Conservation (phyloP, 2,797 vertebrate genomes). For the Sparus aurata region DNA sequence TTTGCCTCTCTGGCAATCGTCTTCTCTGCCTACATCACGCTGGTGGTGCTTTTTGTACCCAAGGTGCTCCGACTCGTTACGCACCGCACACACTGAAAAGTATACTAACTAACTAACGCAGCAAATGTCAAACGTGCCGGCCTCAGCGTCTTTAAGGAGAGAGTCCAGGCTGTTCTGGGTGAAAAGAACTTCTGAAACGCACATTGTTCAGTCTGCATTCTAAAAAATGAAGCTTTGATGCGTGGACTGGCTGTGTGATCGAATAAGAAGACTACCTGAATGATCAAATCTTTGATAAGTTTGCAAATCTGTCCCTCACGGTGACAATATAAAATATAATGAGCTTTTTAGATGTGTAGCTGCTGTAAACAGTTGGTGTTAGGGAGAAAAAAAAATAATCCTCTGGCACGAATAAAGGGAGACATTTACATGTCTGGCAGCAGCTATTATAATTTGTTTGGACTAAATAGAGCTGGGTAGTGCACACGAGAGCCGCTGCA, state of each 20-base stretch:
- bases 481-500: constrained; percentile 9
- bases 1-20: constrained; percentile 94
- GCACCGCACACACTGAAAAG: not conserved
- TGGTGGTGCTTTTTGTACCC: constrained; percentile 96
- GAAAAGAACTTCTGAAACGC: not conserved
- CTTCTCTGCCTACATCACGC: constrained; percentile 96
- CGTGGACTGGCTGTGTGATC: not conserved
- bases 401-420: constrained; percentile 24
- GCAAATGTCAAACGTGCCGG: constrained; percentile 30
- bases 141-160: not conserved
- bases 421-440: constrained; percentile 35
- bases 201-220: not conserved
- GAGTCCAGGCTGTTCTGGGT: not conserved
- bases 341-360: constrained; percentile 7
- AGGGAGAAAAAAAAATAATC: not conserved
- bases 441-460: constrained; percentile 15
- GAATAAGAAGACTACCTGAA: not conserved
- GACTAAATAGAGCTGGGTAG: constrained; percentile 16
- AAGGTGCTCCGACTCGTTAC: constrained; percentile 85
- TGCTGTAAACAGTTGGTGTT: constrained; percentile 21
- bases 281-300: not conserved
- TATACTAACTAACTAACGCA: not conserved
- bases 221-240: not conserved
- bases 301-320: not conserved
- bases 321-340: constrained; percentile 4